Conservation (phyloP, 1,140 invertebrate genomes). For the Lepidurus couesii region DNA sequence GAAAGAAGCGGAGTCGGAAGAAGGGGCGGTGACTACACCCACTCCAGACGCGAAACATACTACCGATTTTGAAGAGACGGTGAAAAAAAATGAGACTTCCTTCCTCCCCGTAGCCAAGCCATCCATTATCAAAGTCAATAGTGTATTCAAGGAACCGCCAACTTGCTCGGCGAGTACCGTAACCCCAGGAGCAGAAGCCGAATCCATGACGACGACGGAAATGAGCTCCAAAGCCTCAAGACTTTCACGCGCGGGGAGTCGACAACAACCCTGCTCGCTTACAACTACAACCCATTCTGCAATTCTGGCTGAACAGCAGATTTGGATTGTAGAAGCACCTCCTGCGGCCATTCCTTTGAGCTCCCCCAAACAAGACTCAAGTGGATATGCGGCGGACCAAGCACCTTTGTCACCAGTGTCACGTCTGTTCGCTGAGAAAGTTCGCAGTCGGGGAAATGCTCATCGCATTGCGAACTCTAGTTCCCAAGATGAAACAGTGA, state of each 20-base stretch:
- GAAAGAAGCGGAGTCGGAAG: conserved; percentile 54
- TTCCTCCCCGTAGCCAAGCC: not conserved
- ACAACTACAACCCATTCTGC: not conserved
- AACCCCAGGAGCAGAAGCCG: not conserved
- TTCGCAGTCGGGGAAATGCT: not conserved
- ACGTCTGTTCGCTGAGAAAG: not conserved
- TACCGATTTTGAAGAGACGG: not conserved
- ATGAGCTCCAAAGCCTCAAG: not conserved
- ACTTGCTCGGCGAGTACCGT: not conserved
- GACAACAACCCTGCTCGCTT: not conserved
- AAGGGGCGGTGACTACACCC: not conserved
- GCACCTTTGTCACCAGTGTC: not conserved
- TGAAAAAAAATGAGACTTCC: not conserved
- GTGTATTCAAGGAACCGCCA: not conserved
- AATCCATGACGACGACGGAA: not conserved
- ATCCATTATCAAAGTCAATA: not conserved
- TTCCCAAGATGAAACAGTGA: not conserved
- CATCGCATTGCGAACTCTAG: not conserved
- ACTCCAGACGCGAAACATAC: not conserved
- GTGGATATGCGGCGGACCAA: not conserved
- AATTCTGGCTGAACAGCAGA: not conserved
- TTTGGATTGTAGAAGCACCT: not conserved
- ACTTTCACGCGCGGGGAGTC: not conserved
- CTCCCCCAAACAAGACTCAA: not conserved
- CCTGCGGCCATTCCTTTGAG: not conserved